These are phyloP conservation scores for Hippocampus guttulatus DNA, from an alignment of 2,113 vertebrate species.

Conservation along the genomic window DNA sequence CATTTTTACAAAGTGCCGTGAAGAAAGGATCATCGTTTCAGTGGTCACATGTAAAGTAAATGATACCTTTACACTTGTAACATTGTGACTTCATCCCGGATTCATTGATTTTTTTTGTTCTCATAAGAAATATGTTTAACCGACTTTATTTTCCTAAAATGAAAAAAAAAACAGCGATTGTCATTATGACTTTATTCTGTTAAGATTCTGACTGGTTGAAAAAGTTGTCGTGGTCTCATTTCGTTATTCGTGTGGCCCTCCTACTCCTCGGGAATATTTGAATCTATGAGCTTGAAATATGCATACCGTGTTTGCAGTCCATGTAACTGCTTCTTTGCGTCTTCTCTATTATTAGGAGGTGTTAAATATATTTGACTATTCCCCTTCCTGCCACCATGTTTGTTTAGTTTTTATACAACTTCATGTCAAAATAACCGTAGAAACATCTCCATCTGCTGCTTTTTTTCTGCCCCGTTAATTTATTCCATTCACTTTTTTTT, in stretches of 20 bases:
- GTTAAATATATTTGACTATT: not conserved
- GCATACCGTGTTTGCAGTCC: slow-evolving; percentile 4
- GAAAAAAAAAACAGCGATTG: too few species aligned
- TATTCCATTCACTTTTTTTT: slow-evolving; percentile 18
- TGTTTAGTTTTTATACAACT: not conserved
- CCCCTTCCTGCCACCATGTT: not conserved
- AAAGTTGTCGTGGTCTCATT: not conserved
- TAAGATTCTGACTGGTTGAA: too few species aligned
- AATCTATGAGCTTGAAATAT: not conserved
- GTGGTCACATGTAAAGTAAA: too few species aligned
- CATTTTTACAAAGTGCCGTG: too few species aligned
- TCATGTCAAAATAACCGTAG: not conserved
- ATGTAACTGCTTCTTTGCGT: not conserved
- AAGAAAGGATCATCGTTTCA: too few species aligned
- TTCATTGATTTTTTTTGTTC: too few species aligned
- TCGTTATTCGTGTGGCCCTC: not conserved
- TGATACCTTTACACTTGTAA: too few species aligned
- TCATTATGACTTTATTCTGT: too few species aligned
- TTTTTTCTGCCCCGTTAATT: slow-evolving; percentile 9
- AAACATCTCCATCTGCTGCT: not conserved
- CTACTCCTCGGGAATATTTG: not conserved
- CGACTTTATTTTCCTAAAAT: too few species aligned
- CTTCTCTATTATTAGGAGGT: slow-evolving; percentile 5
- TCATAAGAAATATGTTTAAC: too few species aligned
- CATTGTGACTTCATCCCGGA: too few species aligned